Base-by-base conservation (phyloP, 2,888 invertebrate genomes). In the Sesia apiformis region DNA sequence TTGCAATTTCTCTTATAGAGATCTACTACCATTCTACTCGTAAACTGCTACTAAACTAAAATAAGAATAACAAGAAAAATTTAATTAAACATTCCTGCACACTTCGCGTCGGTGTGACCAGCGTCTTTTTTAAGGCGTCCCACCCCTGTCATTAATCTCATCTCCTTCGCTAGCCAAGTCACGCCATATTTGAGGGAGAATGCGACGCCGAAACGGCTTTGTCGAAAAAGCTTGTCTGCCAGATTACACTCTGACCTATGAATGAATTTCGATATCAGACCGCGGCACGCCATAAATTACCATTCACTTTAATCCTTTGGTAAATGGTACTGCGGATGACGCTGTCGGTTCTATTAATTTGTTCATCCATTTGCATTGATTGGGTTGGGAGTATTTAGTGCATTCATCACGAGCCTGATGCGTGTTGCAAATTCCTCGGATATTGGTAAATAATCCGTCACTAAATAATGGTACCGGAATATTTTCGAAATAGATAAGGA, bases 61-160 rank as follows among this genome's bases (percentile, higher is more conserved):
- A 23, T 23, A 23, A 23, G 23, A 23, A 23, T 23, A 23, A 23
- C 23, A 23, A 23, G 23, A 23, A 23, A 2, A 23, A 23, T 23
- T 23, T 23, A 23, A 23, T 23, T 23, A 23, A 46, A 46, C 5
- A 46, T 8, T 46, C 41, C 41, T 41, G 23, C 5, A 46, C n/a
- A 46, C 23, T 46, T 46, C 23, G 23, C 46, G n/a, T 65, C 72
- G 70, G 76, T 76, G 72, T 78, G 63, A 78, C 63, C 53, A 61
- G 56, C 63, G 63, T 64, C 58, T 64, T 68, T n/a, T 61, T 67
- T 67, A 67, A 65, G 63, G 62, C 56, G 70, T 63, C 63, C 77
- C 78, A 67, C 79, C 83, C 83, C 76, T 72, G 76, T 83, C 81
- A 86, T 87, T 85, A 87, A 86, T 86, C 84, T 85, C 82, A 67